Percentiles rank a stretch among this genome's conserved stretches.
phyloP scores from a whole-genome alignment of 2,113 vertebrate genomes.

The Physeter macrocephalus region DNA sequence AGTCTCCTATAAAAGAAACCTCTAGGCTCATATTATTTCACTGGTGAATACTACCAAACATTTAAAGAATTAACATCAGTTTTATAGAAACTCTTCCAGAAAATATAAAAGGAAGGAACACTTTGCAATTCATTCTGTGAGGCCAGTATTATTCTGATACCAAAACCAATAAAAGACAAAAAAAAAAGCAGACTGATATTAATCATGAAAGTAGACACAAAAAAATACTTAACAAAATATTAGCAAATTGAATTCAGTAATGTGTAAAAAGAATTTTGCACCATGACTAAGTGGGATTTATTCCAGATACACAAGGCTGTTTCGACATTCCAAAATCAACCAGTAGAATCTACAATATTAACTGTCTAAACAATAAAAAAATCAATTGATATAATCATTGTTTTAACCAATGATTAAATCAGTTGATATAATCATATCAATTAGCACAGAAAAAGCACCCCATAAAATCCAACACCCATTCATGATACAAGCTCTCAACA shows the following conservation, averaged over 20 bases:
- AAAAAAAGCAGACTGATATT: background rate
- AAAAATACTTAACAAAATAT: background rate
- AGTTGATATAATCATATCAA: background rate
- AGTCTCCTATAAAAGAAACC: background rate
- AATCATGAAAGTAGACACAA: background rate
- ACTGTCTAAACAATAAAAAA: background rate
- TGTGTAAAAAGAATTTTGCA: background rate
- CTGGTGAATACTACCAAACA: background rate
- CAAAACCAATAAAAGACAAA: background rate
- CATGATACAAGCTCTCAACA: background rate
- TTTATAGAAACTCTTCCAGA: background rate
- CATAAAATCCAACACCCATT: background rate
- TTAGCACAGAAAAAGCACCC: background rate
- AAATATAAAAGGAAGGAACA: background rate
- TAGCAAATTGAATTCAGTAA: background rate
- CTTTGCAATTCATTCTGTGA: background rate
- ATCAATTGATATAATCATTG: background rate
- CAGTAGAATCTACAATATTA: background rate
- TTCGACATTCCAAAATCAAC: background rate
- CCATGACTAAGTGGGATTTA: background rate
- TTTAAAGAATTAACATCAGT: background rate
- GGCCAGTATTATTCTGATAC: background rate
- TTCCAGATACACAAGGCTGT: background rate
- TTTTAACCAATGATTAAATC: background rate
- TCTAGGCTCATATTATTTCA: background rate